Conservation (phyloP, 2,888 invertebrate genomes). For the Ptychoptera contaminata region DNA sequence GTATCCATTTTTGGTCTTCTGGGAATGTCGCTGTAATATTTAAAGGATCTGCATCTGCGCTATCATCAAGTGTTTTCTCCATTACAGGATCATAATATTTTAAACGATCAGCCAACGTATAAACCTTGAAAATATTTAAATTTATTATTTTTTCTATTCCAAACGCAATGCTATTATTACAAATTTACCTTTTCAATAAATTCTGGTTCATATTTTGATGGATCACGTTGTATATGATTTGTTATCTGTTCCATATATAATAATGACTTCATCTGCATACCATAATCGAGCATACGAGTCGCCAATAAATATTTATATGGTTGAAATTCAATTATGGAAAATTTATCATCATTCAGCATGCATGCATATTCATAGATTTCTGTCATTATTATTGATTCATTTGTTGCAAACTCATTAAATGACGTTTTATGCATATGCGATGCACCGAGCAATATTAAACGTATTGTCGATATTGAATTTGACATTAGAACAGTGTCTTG, state of each 20-base stretch:
- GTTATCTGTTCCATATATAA: conserved; percentile 72
- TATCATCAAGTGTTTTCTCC: conserved; percentile 30
- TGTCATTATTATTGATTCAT: conserved; percentile 82
- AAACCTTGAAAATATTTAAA: conserved; percentile 12
- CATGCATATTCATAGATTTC: conserved; percentile 92
- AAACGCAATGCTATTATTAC: conserved; percentile 22
- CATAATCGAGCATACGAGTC: conserved; percentile 58
- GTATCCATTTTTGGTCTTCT: conserved; percentile 28
- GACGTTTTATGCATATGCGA: conserved; percentile 42
- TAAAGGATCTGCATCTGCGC: conserved; percentile 21
- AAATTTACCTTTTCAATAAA: conserved; percentile 38
- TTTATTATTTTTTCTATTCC: conserved; percentile 4
- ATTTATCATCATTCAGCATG: conserved; percentile 57
- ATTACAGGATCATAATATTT: conserved; percentile 51
- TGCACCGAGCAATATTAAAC: conserved; percentile 62
- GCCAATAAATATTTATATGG: conserved; percentile 75
- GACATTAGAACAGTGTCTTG: conserved; percentile 11
- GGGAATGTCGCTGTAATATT: conserved; percentile 17
- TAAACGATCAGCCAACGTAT: conserved; percentile 40
- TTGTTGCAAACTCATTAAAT: conserved; percentile 53
- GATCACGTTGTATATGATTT: conserved; percentile 43
- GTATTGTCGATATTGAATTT: conserved; percentile 14
- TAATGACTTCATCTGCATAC: conserved; percentile 63
- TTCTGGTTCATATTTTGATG: conserved; percentile 33
- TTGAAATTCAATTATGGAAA: conserved; percentile 58